These are phyloP conservation scores for Galerucella pusilla DNA, from an alignment of 2,888 invertebrate species.

Conservation along the genomic window DNA sequence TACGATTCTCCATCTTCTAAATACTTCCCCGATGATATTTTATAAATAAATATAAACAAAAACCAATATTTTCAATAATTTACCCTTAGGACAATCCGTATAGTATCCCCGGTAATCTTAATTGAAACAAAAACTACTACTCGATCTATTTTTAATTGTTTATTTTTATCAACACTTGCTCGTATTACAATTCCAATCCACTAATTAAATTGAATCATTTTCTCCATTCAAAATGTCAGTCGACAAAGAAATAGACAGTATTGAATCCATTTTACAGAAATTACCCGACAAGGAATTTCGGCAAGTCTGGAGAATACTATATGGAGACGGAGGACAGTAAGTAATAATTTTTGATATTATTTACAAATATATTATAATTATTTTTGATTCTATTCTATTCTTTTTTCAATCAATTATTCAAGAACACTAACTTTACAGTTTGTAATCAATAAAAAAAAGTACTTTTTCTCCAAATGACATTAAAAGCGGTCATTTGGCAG, in stretches of 20 bases:
- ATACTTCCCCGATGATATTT: background rate
- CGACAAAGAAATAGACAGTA: conserved; percentile 40
- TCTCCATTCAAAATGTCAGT: conserved; percentile 37
- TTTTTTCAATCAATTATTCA: too few relatives aligned
- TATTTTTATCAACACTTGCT: conserved; percentile 25
- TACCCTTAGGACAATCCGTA: background rate
- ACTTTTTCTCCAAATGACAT: too few relatives aligned
- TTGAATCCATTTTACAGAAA: conserved; percentile 36
- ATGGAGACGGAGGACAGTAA: conserved; percentile 42
- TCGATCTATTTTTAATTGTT: conserved; percentile 36
- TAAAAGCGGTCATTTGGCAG: too few relatives aligned
- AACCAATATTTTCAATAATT: background rate
- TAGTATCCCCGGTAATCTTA: background rate
- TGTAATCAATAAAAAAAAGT: too few relatives aligned
- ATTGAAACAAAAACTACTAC: conserved; percentile 9
- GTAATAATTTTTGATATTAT: conserved; percentile 3
- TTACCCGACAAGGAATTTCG: conserved; percentile 37
- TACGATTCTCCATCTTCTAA: too few relatives aligned
- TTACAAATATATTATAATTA: too few relatives aligned
- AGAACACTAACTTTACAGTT: too few relatives aligned
- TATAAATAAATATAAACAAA: background rate
- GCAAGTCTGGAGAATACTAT: conserved; percentile 42
- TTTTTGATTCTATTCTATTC: too few relatives aligned
- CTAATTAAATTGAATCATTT: conserved; percentile 8
- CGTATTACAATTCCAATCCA: conserved; percentile 23